Conservation (phyloP, 2,888 invertebrate species). For the Pheosia gnoma region DNA sequence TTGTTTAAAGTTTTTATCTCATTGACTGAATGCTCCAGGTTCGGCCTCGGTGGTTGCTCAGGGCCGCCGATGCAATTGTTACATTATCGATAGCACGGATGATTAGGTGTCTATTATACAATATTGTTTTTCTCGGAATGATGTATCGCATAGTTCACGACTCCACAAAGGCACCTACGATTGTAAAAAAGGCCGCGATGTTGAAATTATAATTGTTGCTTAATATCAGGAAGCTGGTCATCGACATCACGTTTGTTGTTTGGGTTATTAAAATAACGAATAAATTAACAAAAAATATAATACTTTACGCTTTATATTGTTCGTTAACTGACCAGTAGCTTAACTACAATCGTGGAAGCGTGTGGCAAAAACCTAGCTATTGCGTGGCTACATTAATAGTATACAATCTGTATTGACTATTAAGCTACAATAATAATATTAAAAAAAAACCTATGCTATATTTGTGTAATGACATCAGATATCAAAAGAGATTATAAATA, state of each 20-base stretch:
- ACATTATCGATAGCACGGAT: slow-evolving; percentile 45
- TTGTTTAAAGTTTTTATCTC: slow-evolving; percentile 36
- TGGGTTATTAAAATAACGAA: slow-evolving; percentile 26
- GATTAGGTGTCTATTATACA: slow-evolving; percentile 44
- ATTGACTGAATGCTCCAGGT: slow-evolving; percentile 31
- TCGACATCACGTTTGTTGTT: slow-evolving; percentile 36
- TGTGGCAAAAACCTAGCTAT: neutral
- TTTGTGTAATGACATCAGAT: too few species aligned
- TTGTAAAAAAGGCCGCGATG: slow-evolving; percentile 59
- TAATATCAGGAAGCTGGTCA: slow-evolving; percentile 64
- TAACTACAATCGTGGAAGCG: neutral
- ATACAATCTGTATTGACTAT: too few species aligned
- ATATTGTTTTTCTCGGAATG: slow-evolving; percentile 46
- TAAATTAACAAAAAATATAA: slow-evolving; percentile 23
- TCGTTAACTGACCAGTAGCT: slow-evolving; percentile 2
- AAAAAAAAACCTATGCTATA: too few species aligned
- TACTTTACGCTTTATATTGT: neutral
- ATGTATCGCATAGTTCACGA: slow-evolving; percentile 48
- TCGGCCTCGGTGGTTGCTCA: slow-evolving; percentile 51
- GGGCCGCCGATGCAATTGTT: slow-evolving; percentile 50
- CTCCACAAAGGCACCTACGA: slow-evolving; percentile 45
- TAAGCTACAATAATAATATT: too few species aligned
- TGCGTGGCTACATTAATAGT: too few species aligned
- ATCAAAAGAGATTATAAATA: neutral
- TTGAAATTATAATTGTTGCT: slow-evolving; percentile 68